Evolutionary conservation across 2,113 vertebrate genomes (phyloP), one percentile per base, ranked within the genome.

Genomic region (Paracanthobrama guichenoti): DNA sequence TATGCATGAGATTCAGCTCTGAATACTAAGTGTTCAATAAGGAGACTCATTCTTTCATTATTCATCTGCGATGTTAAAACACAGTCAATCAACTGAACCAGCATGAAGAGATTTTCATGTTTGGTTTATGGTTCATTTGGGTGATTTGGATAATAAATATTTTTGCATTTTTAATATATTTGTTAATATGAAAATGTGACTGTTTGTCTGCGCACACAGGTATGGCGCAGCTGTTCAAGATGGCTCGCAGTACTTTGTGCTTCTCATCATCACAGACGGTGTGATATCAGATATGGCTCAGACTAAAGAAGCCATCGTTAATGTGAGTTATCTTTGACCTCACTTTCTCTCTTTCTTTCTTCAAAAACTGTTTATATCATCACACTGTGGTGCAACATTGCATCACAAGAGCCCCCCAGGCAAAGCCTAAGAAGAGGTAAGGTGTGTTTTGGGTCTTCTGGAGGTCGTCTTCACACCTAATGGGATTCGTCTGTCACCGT

Each of bases 251-350:
- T 98, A 98, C 89, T 98, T 97, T 0, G 95, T 98, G 39, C 93
- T 98, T 39, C 97, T 98, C 90, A 98, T 98, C 93, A 97, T 98
- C 92, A 98, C 97, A 0, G 97, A 98, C 1, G 97, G 97, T 1
- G 97, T 98, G 90, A 99, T 99, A 92, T 99, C 97, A 0, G 97
- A 99, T 93, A 99, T 99, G 97, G 96, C 97, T 1, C 97, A 98
- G 93, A 99, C 97, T 84, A 99, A 99, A 93, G 97, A 98, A 91
- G 97, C 97, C 82, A 99, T 99, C 0, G 97, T 99, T 87, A 98
- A 97, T 2, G 97, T 99, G 89, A 96, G 96, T 92, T 28, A 22
- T 66, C 72, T 28, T 26, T 77, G 20, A 66, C 22, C 76, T 60
- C 18, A 62, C 35, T 57, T 31, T 42, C 42, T 42, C 20, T 73